Evolutionary conservation across 1,140 invertebrate species (phyloP), one percentile per base, ranked within the genome.

Genomic region (Leptinotarsa defecta): DNA sequence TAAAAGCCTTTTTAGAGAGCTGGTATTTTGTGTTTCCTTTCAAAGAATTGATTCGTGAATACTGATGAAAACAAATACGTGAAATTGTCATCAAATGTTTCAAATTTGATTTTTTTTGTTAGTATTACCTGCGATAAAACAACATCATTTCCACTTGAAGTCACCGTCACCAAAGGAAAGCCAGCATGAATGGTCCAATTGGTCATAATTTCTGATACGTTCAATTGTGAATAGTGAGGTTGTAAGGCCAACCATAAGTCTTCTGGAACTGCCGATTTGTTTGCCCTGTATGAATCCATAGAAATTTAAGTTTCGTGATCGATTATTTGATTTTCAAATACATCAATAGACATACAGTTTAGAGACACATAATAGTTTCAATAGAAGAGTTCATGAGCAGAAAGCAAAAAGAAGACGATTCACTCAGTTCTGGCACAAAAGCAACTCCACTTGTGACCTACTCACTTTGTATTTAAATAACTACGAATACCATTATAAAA

Each of bases 101-200:
- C 34, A 43, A 43, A 43, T 43, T 43, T 43, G 34, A 43, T 8
- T 43, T 43, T 43, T 34, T 43, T 43, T 11, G 34, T 43, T 43
- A 43, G 8, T 11, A 63, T 74, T 76, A 77, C 78, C 75, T 79
- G 78, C 20, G 74, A 62, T 34, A 79, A 71, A 52, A 68, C 68
- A 6, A 79, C 61, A 57, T 76, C 62, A 67, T 76, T 64, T 57
- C 75, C 74, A 27, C 34, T 74, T 13, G 34, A 70, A 8, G 48
- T 74, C 4, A 95, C 88, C 17, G 19, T 77, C 13, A 79, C 78
- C 1, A 77, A 57, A 0, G 95, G 94, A 80, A 91, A 93, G 43
- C 94, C 94, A 64, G 86, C 87, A 75, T 88, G 86, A 19, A 87
- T 75, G 1, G 89, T 87, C 91, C 91, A 93, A 1, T 89, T 89